Conservation (phyloP, 1,140 invertebrate species). For the Hermetia illucens region DNA sequence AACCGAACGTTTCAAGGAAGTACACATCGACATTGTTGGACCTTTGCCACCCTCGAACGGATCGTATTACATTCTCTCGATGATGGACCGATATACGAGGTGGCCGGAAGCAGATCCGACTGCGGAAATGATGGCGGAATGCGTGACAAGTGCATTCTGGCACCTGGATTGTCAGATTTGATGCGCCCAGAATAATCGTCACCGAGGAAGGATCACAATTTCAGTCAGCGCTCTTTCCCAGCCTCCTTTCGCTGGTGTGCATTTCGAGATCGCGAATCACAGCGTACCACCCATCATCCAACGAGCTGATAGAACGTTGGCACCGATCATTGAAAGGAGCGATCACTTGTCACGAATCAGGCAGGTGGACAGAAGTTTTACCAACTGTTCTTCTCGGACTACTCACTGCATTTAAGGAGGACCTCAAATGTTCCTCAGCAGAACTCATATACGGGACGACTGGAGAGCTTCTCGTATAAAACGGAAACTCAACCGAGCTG, state of each 20-base stretch:
- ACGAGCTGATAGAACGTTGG: constrained; percentile 24
- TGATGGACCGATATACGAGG: too few species aligned
- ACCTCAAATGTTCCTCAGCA: too few species aligned
- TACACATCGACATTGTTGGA: too few species aligned
- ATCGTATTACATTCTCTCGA: too few species aligned
- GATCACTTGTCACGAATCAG: constrained; percentile 9
- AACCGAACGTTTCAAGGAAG: too few species aligned
- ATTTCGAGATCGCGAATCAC: constrained; percentile 19
- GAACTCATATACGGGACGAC: too few species aligned
- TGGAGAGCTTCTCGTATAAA: too few species aligned
- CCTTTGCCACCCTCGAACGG: too few species aligned
- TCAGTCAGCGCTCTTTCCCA: constrained; percentile 12
- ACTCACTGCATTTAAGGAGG: constrained; percentile 6
- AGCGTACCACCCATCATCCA: constrained; percentile 24
- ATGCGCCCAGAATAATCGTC: constrained; percentile 15
- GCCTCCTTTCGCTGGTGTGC: constrained; percentile 7
- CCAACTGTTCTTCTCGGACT: constrained; percentile 14
- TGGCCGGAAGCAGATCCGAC: too few species aligned
- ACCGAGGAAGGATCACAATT: constrained; percentile 22
- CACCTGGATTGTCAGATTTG: constrained; percentile 21
- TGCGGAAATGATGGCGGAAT: too few species aligned
- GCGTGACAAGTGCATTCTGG: constrained; percentile 18
- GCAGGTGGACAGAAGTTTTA: constrained; percentile 9
- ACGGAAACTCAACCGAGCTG: too few species aligned
- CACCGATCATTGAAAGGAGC: constrained; percentile 30